A percentile compares a stretch with the other conserved stretches of the same genome.
phyloP scores from a whole-genome alignment of 2,113 vertebrate species.

The Cyanoramphus novaezelandiae region DNA sequence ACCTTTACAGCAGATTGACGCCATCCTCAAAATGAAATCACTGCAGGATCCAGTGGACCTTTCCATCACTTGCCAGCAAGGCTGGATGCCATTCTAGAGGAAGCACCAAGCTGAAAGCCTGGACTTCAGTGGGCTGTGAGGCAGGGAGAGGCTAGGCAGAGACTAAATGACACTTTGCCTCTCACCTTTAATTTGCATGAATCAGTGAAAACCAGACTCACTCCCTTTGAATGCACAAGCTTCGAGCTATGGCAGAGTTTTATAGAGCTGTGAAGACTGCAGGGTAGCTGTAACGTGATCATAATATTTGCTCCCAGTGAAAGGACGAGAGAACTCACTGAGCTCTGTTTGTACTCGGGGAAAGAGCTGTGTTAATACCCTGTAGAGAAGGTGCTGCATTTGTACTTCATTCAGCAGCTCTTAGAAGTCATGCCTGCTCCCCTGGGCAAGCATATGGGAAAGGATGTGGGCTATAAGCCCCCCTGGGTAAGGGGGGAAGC shows the following conservation, averaged over 20 bases:
- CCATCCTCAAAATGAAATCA: neutral
- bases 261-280: too few species aligned
- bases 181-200: neutral
- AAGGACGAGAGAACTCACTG: accelerated
- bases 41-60: neutral
- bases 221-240: neutral
- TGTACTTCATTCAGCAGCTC: neutral
- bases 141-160: neutral
- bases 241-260: neutral
- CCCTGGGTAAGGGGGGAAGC: accelerated
- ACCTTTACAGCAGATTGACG: neutral
- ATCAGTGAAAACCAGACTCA: neutral
- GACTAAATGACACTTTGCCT: neutral
- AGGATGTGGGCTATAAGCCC: neutral
- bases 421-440: too few species aligned
- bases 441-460: neutral
- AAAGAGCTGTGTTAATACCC: neutral
- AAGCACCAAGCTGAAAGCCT: neutral
- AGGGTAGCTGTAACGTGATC: neutral
- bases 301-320: accelerated
- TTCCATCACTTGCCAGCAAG: neutral
- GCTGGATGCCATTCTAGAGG: neutral
- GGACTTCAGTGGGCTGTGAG: neutral
- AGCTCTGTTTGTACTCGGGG: neutral
- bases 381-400: neutral